Evolutionary conservation across 2,797 vertebrate genomes (phyloP).

Genomic region (Aselliscus stoliczkanus): DNA sequence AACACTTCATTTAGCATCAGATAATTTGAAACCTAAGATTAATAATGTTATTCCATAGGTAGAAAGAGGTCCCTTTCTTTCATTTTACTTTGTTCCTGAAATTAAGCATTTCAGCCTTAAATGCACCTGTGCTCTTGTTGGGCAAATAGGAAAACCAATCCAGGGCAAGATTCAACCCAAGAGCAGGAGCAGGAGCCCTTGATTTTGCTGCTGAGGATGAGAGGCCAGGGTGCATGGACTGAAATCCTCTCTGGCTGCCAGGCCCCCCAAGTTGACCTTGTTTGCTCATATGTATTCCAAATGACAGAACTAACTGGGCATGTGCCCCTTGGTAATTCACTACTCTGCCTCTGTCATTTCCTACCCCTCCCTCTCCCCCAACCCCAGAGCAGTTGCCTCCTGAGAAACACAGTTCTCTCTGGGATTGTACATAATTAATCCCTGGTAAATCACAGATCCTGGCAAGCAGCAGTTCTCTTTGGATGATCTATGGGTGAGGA

Average conservation of each 20-base stretch:
- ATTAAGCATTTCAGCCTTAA: neutral
- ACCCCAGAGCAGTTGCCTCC: neutral
- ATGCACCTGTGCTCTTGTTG: neutral
- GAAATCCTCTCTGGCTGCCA: neutral
- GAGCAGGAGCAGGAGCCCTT: neutral
- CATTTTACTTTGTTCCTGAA: neutral
- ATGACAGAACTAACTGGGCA: neutral
- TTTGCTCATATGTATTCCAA: neutral
- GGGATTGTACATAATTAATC: neutral
- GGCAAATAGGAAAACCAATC: neutral
- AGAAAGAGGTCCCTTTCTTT: neutral
- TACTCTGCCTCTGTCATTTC: neutral
- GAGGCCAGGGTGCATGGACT: accelerated
- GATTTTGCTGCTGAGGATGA: neutral
- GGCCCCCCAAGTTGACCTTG: too few species aligned
- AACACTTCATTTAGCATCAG: conserved; percentile 10
- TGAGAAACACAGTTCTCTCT: neutral
- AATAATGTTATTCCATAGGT: neutral
- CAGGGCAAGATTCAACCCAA: neutral
- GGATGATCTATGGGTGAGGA: neutral
- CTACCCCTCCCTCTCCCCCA: neutral
- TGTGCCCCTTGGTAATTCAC: too few species aligned
- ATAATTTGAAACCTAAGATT: neutral
- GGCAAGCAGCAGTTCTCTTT: neutral
- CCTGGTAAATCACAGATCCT: neutral